Conservation (phyloP, 1,140 invertebrate genomes). For the Diprion similis region DNA sequence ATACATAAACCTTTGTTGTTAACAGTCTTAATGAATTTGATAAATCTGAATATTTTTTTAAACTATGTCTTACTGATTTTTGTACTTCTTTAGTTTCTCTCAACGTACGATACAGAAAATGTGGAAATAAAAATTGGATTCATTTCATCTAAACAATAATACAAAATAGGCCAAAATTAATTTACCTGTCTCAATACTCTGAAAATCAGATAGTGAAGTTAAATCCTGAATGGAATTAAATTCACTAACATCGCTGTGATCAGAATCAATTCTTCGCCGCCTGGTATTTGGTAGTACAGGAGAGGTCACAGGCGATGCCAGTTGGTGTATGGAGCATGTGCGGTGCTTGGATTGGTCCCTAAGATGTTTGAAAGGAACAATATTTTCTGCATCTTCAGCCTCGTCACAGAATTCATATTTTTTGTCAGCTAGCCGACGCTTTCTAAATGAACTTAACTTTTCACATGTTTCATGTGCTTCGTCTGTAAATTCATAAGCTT, state of each 20-base stretch:
- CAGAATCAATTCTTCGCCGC: conserved; percentile 53
- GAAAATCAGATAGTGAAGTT: conserved; percentile 35
- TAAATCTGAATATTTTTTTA: no score
- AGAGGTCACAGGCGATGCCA: conserved; percentile 47
- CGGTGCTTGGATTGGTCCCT: conserved; percentile 54
- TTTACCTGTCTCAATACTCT: conserved; percentile 44
- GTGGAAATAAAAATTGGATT: neutral
- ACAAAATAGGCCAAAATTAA: neutral
- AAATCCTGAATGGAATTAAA: conserved; percentile 43
- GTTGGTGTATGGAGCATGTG: conserved; percentile 49
- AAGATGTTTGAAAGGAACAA: conserved; percentile 74
- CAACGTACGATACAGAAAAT: no score
- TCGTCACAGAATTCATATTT: conserved; percentile 89
- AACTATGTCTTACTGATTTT: no score
- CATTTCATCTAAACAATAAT: conserved; percentile 6
- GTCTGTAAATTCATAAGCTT: conserved; percentile 86
- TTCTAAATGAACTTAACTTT: conserved; percentile 81
- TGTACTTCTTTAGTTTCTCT: no score
- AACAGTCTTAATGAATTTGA: neutral
- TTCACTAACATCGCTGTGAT: conserved; percentile 56
- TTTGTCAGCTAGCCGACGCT: conserved; percentile 84
- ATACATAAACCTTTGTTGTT: conserved; percentile 11
- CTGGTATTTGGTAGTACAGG: conserved; percentile 48
- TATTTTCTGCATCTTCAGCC: conserved; percentile 81
- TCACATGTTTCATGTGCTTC: conserved; percentile 80